A percentile compares a stretch with the other conserved stretches of the same genome.
phyloP scores from a whole-genome alignment of 1,140 invertebrate genomes.

The Aphaenogaster floridana region DNA sequence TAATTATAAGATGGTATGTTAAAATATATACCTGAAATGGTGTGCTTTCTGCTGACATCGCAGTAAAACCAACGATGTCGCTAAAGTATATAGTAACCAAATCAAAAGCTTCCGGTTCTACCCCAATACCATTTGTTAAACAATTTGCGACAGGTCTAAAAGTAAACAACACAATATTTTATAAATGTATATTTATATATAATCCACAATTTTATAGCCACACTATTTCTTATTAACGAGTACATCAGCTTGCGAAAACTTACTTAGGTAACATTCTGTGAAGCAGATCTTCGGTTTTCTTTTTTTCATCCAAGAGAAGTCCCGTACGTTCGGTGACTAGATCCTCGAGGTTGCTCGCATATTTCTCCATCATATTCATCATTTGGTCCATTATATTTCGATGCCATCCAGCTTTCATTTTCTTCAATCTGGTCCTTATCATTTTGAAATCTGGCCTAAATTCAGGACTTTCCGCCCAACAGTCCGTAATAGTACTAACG shows the following conservation, averaged over 20 bases:
- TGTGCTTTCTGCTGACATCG: conserved; percentile 97
- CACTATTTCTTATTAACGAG: background rate
- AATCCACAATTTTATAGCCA: background rate
- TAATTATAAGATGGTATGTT: background rate
- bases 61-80: conserved; percentile 99
- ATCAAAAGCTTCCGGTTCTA: conserved; percentile 98
- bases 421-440: conserved; percentile 93
- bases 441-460: conserved; percentile 93
- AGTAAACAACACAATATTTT: conserved; percentile 50
- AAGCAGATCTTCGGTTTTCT: conserved; percentile 96
- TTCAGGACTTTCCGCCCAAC: conserved; percentile 95
- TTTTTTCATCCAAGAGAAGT: conserved; percentile 96
- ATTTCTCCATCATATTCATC: conserved; percentile 98
- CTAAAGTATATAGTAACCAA: conserved; percentile 99
- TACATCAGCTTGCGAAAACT: conserved; percentile 78
- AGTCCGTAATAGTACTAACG: conserved; percentile 92
- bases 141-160: conserved; percentile 93
- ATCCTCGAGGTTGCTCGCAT: conserved; percentile 97
- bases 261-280: conserved; percentile 97
- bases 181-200: background rate
- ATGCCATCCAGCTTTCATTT: conserved; percentile 94
- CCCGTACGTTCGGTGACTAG: conserved; percentile 96
- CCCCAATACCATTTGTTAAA: conserved; percentile 95
- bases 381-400: conserved; percentile 98
- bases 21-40: conserved; percentile 91